Conservation (phyloP, 2,113 vertebrate species). For the Ictidomys tridecemlineatus region DNA sequence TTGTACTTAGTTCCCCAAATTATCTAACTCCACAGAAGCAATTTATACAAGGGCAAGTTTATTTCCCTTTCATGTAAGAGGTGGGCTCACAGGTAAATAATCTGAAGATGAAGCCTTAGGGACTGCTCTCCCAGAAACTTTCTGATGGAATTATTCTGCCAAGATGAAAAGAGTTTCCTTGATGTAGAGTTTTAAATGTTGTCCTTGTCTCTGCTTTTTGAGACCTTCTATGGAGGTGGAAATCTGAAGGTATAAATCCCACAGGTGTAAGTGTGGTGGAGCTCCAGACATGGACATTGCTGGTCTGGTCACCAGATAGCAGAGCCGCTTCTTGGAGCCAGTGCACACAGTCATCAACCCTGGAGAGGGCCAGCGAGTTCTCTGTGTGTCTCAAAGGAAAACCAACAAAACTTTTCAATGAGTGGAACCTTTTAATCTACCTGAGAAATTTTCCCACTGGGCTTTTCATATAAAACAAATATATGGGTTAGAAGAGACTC, state of each 20-base stretch:
- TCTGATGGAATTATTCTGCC: background rate
- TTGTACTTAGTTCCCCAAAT: background rate
- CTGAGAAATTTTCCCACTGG: background rate
- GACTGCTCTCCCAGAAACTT: background rate
- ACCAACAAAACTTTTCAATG: background rate
- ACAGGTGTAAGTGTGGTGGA: too few species aligned
- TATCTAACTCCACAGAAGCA: background rate
- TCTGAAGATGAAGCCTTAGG: background rate
- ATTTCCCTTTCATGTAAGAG: conserved; percentile 8
- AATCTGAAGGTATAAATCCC: background rate
- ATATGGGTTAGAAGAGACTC: background rate
- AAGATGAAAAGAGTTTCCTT: background rate
- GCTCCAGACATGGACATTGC: background rate
- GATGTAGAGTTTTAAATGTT: background rate
- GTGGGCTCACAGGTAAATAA: background rate
- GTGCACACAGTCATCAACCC: background rate
- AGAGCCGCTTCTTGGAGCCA: background rate
- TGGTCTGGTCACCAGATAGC: background rate
- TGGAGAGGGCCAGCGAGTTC: background rate
- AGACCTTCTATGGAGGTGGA: background rate
- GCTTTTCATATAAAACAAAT: background rate
- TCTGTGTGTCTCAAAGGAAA: background rate
- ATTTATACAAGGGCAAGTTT: background rate
- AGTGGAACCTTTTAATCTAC: background rate
- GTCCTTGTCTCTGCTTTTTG: background rate